Evolutionary conservation across 2,113 vertebrate species (phyloP), one percentile per base, ranked within the genome.

Genomic region (Cardinalis cardinalis): DNA sequence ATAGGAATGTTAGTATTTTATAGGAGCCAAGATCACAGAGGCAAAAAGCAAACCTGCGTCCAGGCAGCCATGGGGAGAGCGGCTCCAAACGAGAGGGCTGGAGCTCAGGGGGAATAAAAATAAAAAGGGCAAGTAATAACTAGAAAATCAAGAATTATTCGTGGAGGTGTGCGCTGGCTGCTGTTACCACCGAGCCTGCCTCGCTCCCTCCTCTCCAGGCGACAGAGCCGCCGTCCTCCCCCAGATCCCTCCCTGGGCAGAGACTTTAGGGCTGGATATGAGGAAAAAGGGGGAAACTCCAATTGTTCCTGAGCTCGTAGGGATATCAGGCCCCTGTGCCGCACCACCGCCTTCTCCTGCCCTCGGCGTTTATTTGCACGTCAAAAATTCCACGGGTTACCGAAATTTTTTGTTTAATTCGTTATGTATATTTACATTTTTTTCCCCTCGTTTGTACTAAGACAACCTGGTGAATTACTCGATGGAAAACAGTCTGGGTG

Each of bases 251-350:
- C 8, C n/a, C 43, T 15, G 44, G 58, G 24, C 56, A 2, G 31
- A 15, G 19, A 3, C 4, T 41, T n/a, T 14, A 5, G 58, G 46
- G 52, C n/a, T 74, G 80, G 17, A 23, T 20, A 36, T 0, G 9
- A 7, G 0, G 0, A 1, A 23, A 51, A n/a, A 41, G 11, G 10
- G 19, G 9, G 1, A 73, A 90, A 60, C 1, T 17, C 13, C 12
- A 10, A 5, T 26, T 51, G 2, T 63, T 63, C 24, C 80, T 38
- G 51, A 48, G 36, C 3, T 60, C 14, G 3, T 11, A 8, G 49
- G 52, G n/a, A 5, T 5, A 24, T 2, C 34, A 7, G 34, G 29
- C 70, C 44, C n/a, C 32, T 72, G 40, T n/a, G 26, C 29, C 40
- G 5, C 40, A 46, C 36, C 53, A 1, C 6, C 72, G 26, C n/a